Evolutionary conservation across 2,888 invertebrate genomes (phyloP).

Genomic region (Seira ritae): DNA sequence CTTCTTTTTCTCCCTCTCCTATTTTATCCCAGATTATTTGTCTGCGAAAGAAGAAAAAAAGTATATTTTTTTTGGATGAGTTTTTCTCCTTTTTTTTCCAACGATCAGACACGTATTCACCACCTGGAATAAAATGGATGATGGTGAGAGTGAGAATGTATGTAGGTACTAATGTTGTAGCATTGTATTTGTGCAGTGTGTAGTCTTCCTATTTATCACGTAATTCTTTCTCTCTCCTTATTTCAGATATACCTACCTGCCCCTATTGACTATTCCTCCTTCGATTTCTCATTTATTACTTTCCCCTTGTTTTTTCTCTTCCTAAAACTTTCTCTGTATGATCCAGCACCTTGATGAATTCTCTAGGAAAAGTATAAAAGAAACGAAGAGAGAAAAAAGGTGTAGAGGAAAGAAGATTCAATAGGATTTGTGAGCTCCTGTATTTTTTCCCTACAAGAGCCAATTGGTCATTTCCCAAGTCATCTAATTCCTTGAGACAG

Average conservation of each 20-base stretch:
- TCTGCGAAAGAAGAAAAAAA: conserved; percentile 31
- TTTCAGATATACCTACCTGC: conserved; percentile 19
- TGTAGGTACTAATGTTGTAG: neutral
- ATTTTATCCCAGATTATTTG: conserved; percentile 47
- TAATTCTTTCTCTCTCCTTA: conserved; percentile 37
- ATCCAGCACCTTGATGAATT: conserved; percentile 20
- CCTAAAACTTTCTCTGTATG: conserved; percentile 1
- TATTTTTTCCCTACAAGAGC: conserved; percentile 46
- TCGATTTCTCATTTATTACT: conserved; percentile 11
- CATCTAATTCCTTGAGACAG: conserved; percentile 49
- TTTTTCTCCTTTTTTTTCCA: conserved; percentile 43
- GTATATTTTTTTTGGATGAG: conserved; percentile 37
- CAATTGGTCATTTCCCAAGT: conserved; percentile 63
- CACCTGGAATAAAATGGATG: conserved; percentile 46
- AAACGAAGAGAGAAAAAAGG: neutral
- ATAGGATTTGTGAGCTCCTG: conserved; percentile 19
- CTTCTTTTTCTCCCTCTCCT: conserved; percentile 18
- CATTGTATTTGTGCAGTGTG: conserved; percentile 7
- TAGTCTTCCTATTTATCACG: conserved; percentile 25
- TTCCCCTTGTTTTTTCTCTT: conserved; percentile 10
- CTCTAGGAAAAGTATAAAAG: neutral
- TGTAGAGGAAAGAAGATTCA: neutral
- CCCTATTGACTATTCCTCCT: conserved; percentile 1
- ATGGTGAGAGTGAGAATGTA: no score
- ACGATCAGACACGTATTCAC: conserved; percentile 35